Percentiles rank a stretch among this genome's conserved stretches.
Conservation (phyloP, 2,888 invertebrate genomes). For the Harmothoe impar region DNA sequence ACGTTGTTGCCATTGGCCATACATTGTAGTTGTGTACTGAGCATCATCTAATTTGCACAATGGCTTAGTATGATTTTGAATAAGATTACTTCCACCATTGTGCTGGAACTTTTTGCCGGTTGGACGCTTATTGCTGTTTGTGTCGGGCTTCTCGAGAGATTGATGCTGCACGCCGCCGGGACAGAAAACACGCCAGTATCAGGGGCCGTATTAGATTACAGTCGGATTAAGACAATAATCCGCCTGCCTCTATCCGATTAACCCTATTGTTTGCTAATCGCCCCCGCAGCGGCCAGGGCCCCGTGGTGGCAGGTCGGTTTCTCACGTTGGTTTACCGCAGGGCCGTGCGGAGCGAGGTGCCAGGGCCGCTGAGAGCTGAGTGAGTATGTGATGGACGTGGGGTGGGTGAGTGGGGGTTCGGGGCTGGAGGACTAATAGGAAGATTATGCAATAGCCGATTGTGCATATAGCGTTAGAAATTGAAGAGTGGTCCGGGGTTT, state of each 20-base stretch:
- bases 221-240: constrained; percentile 59
- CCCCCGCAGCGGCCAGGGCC: background rate
- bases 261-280: constrained; percentile 61
- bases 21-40: background rate
- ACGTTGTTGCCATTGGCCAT: no score
- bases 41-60: background rate
- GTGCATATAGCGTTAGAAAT: background rate
- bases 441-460: constrained; percentile 10
- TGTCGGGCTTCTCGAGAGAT: constrained; percentile 8
- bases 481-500: background rate
- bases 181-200: background rate
- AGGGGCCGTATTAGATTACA: constrained; percentile 29
- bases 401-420: constrained; percentile 3
- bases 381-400: background rate
- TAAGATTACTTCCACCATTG: background rate
- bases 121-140: background rate
- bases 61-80: background rate
- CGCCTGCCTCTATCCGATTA: constrained; percentile 49
- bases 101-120: background rate
- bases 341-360: background rate
- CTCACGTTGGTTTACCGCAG: background rate
- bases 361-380: background rate
- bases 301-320: background rate
- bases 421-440: background rate
- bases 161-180: background rate